Evolutionary conservation across 2,797 vertebrate species (phyloP).

Genomic region (Esox lucius): DNA sequence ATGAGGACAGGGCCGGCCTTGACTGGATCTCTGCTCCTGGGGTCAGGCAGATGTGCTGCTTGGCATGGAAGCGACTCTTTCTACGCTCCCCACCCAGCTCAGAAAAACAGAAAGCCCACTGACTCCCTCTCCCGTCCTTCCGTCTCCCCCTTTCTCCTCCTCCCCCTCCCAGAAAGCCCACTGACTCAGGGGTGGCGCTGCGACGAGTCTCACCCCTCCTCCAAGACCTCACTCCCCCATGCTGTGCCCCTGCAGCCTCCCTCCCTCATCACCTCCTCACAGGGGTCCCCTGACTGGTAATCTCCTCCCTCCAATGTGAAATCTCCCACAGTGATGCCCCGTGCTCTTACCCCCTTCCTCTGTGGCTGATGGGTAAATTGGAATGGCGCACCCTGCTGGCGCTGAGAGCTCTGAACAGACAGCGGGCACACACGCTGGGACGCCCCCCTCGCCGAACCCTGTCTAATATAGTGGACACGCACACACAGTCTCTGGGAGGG

Average conservation of each 20-base stretch:
- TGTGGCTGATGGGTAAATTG: conserved; percentile 75
- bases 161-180: conserved; percentile 48
- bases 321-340: conserved; percentile 71
- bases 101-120: conserved; percentile 47
- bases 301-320: conserved; percentile 75
- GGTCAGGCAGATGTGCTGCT: conserved; percentile 74
- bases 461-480: conserved; percentile 76
- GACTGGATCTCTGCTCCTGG: conserved; percentile 52
- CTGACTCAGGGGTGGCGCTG: conserved; percentile 59
- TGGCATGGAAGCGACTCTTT: conserved; percentile 49
- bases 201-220: conserved; percentile 41
- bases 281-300: conserved; percentile 75
- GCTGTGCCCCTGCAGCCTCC: conserved; percentile 62
- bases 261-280: conserved; percentile 73
- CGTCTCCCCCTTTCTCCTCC: conserved; percentile 39
- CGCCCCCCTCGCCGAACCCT: conserved; percentile 51
- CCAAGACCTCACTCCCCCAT: conserved; percentile 50
- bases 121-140: conserved; percentile 50
- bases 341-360: conserved; percentile 69
- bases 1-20: conserved; percentile 66
- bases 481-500: not conserved
- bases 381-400: conserved; percentile 77
- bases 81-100: conserved; percentile 49
- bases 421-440: conserved; percentile 68
- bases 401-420: conserved; percentile 69